phyloP scores from a whole-genome alignment of 2,888 invertebrate species.

The Nomada flava region DNA sequence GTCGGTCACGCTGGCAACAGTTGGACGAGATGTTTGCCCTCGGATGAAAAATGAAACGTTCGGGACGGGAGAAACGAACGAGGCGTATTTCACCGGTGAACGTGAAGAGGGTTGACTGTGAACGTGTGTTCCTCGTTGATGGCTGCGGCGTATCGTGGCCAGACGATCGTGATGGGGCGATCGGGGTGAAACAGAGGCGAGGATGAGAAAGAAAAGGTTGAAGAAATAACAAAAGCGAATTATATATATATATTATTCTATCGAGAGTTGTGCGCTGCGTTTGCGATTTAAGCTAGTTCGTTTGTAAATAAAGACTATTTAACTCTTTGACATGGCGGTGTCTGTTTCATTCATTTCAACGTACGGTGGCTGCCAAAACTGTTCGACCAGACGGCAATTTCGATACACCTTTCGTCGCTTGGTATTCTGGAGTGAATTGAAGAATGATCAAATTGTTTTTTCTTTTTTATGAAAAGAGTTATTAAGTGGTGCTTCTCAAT shows the following conservation, averaged over 20 bases:
- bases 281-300: slow-evolving; percentile 82
- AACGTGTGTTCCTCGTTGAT: neutral
- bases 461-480: too few species aligned
- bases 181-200: slow-evolving; percentile 44
- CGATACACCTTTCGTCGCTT: too few species aligned
- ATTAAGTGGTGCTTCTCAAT: too few species aligned
- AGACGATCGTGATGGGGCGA: slow-evolving; percentile 59
- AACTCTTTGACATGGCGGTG: slow-evolving; percentile 80
- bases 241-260: slow-evolving; percentile 76
- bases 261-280: slow-evolving; percentile 79
- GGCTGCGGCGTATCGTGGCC: slow-evolving; percentile 40
- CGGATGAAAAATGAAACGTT: neutral
- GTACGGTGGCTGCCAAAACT: too few species aligned
- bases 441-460: too few species aligned
- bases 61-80: neutral
- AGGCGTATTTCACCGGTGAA: neutral
- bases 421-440: too few species aligned
- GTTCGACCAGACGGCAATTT: too few species aligned
- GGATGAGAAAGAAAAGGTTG: slow-evolving; percentile 34
- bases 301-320: slow-evolving; percentile 84
- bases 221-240: slow-evolving; percentile 62
- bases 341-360: neutral
- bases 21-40: neutral
- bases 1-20: slow-evolving; percentile 39
- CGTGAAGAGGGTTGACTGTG: too few species aligned